Evolutionary conservation across 2,113 vertebrate genomes (phyloP), one percentile per base, ranked within the genome.

Genomic region (Rhinolophus ferrumequinum): DNA sequence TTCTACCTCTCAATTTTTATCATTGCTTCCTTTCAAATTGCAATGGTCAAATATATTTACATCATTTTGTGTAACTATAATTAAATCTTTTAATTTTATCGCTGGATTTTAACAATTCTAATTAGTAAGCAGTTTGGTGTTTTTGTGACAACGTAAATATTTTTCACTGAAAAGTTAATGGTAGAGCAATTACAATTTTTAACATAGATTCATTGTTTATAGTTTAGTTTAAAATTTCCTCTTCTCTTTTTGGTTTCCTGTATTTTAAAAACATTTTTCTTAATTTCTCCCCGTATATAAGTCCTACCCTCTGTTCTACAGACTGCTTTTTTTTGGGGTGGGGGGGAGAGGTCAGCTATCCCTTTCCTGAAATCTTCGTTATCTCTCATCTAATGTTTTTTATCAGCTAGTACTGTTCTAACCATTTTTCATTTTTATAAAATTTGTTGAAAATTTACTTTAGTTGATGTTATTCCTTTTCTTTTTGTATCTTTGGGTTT

Each of bases 141-240:
- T 96, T 96, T 92, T 77, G 66, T 93, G 62, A 93, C 60, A 92
- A 50, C 19, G 19, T 84, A 97, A 94, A 54, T 93, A 82, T 70
- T 94, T 96, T 95, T 92, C 54, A 96, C 13, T 67, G 62, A 92
- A 69, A 94, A 94, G 33, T 85, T 95, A 94, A 58, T 86, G 12
- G n/a, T 54, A 89, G 56, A 96, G 35, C 35, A 83, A 50, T 92
- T 79, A 75, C 6, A 85, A 11, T 72, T 90, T 89, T 95, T 50
- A 24, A 38, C 15, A 12, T 80, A 76, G 21, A 52, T 88, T 66
- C 93, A 58, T 94, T 96, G 60, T 90, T 93, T 96, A 62, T 72
- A 92, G 84, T 89, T 89, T 86, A 66, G 24, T 80, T 94, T 81
- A 72, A 95, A 89, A 38, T 79, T 92, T 88, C 24, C 18, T 89